phyloP scores from a whole-genome alignment of 2,797 vertebrate species.

The Sebastes miniatus region DNA sequence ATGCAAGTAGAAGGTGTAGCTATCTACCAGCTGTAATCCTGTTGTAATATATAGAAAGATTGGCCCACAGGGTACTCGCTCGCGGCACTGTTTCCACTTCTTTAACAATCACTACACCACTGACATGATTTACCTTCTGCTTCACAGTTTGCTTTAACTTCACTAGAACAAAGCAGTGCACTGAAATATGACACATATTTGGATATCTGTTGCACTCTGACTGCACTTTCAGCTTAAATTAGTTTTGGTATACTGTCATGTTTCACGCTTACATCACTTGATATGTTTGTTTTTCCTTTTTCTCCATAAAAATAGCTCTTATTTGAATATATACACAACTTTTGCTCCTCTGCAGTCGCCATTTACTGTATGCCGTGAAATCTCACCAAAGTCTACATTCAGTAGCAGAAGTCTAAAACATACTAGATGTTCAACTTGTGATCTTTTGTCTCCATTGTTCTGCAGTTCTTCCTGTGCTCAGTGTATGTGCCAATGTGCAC shows the following conservation, averaged over 20 bases:
- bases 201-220: neutral
- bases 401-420: neutral
- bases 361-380: neutral
- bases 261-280: neutral
- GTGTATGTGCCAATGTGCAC: conserved; percentile 99
- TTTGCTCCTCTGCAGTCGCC: neutral
- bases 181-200: neutral
- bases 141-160: conserved; percentile 10
- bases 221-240: neutral
- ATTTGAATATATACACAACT: neutral
- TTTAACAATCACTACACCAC: neutral
- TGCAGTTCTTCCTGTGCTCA: conserved; percentile 97
- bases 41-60: conserved; percentile 32
- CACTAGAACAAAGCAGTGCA: neutral
- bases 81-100: conserved; percentile 7
- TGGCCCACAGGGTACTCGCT: neutral
- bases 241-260: neutral
- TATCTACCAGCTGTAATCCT: conserved; percentile 33
- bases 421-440: neutral
- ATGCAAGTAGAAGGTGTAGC: neutral
- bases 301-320: neutral
- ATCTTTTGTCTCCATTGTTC: neutral
- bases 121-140: neutral
- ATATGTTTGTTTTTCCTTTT: neutral
- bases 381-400: neutral